phyloP scores from a whole-genome alignment of 35 echinoderm and acorn worm genomes.

The Ophioderma brevispina region DNA sequence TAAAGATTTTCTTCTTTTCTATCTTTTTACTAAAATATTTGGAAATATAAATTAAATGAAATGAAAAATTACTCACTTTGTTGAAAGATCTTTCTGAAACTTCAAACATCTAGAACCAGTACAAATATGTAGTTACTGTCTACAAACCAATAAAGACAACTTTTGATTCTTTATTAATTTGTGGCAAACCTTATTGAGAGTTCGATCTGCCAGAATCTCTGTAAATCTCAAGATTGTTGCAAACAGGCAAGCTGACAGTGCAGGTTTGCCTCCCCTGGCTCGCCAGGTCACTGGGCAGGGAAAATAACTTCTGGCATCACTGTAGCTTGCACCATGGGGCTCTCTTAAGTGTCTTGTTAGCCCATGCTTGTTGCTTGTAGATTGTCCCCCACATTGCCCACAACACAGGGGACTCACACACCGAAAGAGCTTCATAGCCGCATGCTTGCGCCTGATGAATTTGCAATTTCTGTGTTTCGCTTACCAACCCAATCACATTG shows the following conservation, averaged over 20 bases:
- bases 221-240: constrained; percentile 14
- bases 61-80: too few relatives aligned
- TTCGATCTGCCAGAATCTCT: background rate
- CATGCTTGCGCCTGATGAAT: constrained; percentile 46
- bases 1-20: too few relatives aligned
- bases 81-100: too few relatives aligned
- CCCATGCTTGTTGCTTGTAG: constrained; percentile 48
- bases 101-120: too few relatives aligned
- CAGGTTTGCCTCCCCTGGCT: background rate
- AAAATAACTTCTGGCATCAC: background rate
- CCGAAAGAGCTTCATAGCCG: constrained; percentile 4
- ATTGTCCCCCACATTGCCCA: background rate
- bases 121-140: too few relatives aligned
- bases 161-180: too few relatives aligned
- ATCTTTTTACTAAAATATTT: too few relatives aligned
- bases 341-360: constrained; percentile 52
- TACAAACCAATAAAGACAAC: too few relatives aligned
- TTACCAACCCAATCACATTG: constrained; percentile 42
- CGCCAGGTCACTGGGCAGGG: background rate
- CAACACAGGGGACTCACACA: too few relatives aligned
- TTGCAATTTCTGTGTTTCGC: constrained; percentile 11
- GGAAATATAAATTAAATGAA: too few relatives aligned
- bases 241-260: constrained; percentile 23
- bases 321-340: background rate
- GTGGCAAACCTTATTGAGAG: too few relatives aligned